These are phyloP conservation scores for Microtus montanus DNA, from an alignment of 2,113 vertebrate species.

Conservation along the genomic window DNA sequence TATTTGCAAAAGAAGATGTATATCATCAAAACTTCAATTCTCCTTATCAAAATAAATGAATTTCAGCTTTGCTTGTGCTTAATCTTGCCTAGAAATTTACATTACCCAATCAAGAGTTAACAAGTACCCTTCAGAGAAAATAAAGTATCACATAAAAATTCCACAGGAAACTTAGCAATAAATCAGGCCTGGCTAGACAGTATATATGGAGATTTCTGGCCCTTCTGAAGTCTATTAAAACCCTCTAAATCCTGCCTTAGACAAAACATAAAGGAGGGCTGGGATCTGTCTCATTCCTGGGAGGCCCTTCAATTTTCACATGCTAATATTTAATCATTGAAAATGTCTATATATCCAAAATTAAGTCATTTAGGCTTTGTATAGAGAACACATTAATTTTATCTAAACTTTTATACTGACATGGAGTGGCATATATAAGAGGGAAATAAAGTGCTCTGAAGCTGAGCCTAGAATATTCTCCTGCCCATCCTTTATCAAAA, in stretches of 20 bases:
- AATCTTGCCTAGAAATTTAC: slow-evolving; percentile 87
- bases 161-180: slow-evolving; percentile 87
- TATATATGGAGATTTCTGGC: slow-evolving; percentile 84
- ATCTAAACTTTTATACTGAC: slow-evolving; percentile 67
- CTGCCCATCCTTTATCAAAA: slow-evolving; percentile 51
- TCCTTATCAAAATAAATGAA: slow-evolving; percentile 87
- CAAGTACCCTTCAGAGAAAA: slow-evolving; percentile 78
- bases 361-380: slow-evolving; percentile 77
- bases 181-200: slow-evolving; percentile 81
- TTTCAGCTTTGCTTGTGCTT: slow-evolving; percentile 86
- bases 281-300: slow-evolving; percentile 79
- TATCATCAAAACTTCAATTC: slow-evolving; percentile 81
- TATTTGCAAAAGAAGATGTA: slow-evolving; percentile 75
- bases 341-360: slow-evolving; percentile 79
- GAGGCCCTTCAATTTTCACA: slow-evolving; percentile 77
- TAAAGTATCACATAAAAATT: slow-evolving; percentile 88
- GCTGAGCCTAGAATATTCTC: slow-evolving; percentile 43
- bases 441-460: slow-evolving; percentile 67
- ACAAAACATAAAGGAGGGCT: slow-evolving; percentile 81
- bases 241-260: slow-evolving; percentile 84
- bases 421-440: slow-evolving; percentile 70
- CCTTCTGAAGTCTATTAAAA: slow-evolving; percentile 87
- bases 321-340: slow-evolving; percentile 84
- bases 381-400: slow-evolving; percentile 74
- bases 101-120: slow-evolving; percentile 86